A percentile compares a stretch with the other conserved stretches of the same genome.
These are phyloP conservation scores for Alaudala cheleensis DNA, from an alignment of 2,113 vertebrate genomes.

Conservation along the genomic window DNA sequence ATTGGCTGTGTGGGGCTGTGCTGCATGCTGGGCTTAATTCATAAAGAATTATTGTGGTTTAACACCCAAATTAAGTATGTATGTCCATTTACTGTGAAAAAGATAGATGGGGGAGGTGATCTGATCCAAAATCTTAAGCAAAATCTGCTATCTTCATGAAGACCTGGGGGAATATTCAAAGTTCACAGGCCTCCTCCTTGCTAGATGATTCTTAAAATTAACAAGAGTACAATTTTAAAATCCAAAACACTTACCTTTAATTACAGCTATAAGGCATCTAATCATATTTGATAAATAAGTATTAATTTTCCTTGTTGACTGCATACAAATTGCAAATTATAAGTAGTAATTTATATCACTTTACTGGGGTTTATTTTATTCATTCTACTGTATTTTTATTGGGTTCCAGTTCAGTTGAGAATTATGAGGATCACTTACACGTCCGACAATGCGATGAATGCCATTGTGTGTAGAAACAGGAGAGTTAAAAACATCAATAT, in stretches of 20 bases:
- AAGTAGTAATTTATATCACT: neutral
- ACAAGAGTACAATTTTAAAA: conserved; percentile 14
- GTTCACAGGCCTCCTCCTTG: neutral
- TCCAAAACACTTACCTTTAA: conserved; percentile 45
- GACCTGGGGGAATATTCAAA: neutral
- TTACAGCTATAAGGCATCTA: conserved; percentile 27
- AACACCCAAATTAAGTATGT: neutral
- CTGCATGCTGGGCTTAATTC: neutral
- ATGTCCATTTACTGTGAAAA: neutral
- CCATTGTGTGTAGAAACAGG: neutral
- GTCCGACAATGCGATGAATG: rapidly evolving
- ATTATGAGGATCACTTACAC: neutral
- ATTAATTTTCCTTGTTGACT: conserved; percentile 22
- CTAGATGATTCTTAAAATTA: conserved; percentile 14
- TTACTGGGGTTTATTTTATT: neutral
- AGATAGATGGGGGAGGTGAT: neutral
- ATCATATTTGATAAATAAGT: conserved; percentile 43
- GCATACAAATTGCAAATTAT: conserved; percentile 40
- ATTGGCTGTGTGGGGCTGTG: neutral
- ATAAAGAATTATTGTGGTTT: neutral
- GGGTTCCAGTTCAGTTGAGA: neutral
- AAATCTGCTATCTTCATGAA: neutral
- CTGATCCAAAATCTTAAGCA: neutral
- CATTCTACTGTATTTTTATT: neutral
- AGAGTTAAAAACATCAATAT: neutral